These are phyloP conservation scores for Drosophila rellima DNA, from an alignment of 2,888 invertebrate genomes.

Conservation along the genomic window DNA sequence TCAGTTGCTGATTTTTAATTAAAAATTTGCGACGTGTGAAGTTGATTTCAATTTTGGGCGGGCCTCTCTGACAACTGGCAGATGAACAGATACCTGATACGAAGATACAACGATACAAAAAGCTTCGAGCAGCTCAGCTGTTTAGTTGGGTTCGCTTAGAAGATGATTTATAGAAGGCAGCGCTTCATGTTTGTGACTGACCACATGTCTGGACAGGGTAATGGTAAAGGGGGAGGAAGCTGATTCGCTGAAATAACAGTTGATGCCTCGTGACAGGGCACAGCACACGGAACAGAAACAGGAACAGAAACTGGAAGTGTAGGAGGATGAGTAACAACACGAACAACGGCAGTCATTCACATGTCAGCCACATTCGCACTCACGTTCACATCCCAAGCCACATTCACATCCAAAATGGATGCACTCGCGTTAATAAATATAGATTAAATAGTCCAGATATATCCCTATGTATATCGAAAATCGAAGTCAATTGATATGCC, in stretches of 20 bases:
- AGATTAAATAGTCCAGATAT: slow-evolving; percentile 57
- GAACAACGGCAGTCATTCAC: slow-evolving; percentile 43
- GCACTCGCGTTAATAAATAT: slow-evolving; percentile 68
- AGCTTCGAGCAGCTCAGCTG: slow-evolving; percentile 18
- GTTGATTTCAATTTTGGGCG: slow-evolving; percentile 77
- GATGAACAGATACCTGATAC: slow-evolving; percentile 57
- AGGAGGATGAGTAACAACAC: slow-evolving; percentile 6
- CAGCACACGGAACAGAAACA: slow-evolving; percentile 10
- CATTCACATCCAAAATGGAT: slow-evolving; percentile 14
- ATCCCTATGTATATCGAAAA: background rate
- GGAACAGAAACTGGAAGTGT: slow-evolving; percentile 3
- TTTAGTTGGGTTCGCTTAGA: slow-evolving; percentile 22
- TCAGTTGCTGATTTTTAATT: slow-evolving; percentile 82
- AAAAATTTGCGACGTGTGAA: slow-evolving; percentile 82
- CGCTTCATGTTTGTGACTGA: slow-evolving; percentile 47
- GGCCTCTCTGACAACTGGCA: slow-evolving; percentile 50
- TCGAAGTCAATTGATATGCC: slow-evolving; percentile 25
- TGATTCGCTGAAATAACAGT: slow-evolving; percentile 58
- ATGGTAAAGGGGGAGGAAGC: background rate
- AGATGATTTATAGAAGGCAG: slow-evolving; percentile 11
- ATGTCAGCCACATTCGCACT: slow-evolving; percentile 26
- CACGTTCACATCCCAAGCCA: slow-evolving; percentile 1
- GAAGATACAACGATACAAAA: slow-evolving; percentile 11
- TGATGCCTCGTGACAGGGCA: slow-evolving; percentile 66
- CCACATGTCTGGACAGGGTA: slow-evolving; percentile 36